These are phyloP conservation scores for Ostrea denselamellosa DNA, from an alignment of 1,140 invertebrate species.

Conservation along the genomic window DNA sequence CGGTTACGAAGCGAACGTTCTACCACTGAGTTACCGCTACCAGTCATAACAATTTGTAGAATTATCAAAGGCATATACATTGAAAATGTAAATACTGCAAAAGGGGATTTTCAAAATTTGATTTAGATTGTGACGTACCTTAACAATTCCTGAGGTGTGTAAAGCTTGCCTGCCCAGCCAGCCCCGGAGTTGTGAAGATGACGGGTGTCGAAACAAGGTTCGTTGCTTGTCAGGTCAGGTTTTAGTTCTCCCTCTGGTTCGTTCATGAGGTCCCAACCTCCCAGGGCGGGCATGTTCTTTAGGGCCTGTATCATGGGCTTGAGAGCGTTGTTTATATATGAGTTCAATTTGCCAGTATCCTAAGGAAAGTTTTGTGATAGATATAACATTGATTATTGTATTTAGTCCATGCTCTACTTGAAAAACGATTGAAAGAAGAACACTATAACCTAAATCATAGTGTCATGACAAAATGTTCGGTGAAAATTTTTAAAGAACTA, in stretches of 20 bases:
- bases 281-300: conserved; percentile 75
- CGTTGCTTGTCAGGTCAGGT: conserved; percentile 64
- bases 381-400: too few species aligned
- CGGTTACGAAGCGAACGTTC: too few species aligned
- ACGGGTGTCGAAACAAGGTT: conserved; percentile 77
- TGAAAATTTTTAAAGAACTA: too few species aligned
- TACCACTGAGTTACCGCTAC: too few species aligned
- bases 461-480: too few species aligned
- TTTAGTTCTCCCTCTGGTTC: conserved; percentile 78
- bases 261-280: conserved; percentile 79
- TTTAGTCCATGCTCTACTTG: too few species aligned
- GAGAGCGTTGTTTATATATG: conserved; percentile 78
- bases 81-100: neutral
- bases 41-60: too few species aligned
- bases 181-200: conserved; percentile 70
- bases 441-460: too few species aligned
- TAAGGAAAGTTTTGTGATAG: neutral
- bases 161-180: conserved; percentile 75
- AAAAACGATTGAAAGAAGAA: too few species aligned
- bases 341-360: conserved; percentile 76
- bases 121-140: conserved; percentile 51
- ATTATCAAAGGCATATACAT: too few species aligned
- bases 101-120: too few species aligned
- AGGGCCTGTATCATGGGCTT: conserved; percentile 73
- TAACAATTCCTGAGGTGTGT: conserved; percentile 61